Percentiles rank a stretch among this genome's conserved stretches.
These are phyloP conservation scores for Tyto alba DNA, from an alignment of 2,113 vertebrate species.

Conservation along the genomic window DNA sequence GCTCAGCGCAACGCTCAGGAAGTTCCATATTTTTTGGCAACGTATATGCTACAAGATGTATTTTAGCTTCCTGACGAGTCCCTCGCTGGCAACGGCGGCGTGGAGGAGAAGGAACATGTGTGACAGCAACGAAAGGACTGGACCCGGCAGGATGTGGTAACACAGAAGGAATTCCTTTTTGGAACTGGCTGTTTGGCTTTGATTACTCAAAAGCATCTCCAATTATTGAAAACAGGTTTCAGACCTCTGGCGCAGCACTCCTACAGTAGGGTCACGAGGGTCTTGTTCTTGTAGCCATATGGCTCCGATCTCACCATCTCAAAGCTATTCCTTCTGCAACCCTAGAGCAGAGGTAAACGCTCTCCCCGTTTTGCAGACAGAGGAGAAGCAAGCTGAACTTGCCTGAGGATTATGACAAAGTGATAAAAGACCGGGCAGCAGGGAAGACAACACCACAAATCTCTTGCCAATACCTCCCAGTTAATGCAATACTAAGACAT, in stretches of 20 bases:
- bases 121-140: not conserved
- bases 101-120: not conserved
- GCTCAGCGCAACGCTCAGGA: not conserved
- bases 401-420: not conserved
- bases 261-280: not conserved
- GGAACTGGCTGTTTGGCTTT: not conserved
- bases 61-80: not conserved
- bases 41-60: not conserved
- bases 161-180: not conserved
- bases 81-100: not conserved
- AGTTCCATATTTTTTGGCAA: not conserved
- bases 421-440: not conserved
- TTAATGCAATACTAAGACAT: accelerated
- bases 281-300: not conserved
- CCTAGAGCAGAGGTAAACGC: not conserved
- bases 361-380: not conserved
- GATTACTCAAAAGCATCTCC: not conserved
- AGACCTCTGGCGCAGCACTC: not conserved
- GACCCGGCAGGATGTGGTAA: not conserved
- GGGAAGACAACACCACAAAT: not conserved
- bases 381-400: not conserved
- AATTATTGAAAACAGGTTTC: not conserved
- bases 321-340: not conserved
- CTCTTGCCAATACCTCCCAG: not conserved
- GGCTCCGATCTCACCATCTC: not conserved